Evolutionary conservation across 2,797 vertebrate species (phyloP), one percentile per base, ranked within the genome.

Genomic region (Parauchenoglanis punctatus): DNA sequence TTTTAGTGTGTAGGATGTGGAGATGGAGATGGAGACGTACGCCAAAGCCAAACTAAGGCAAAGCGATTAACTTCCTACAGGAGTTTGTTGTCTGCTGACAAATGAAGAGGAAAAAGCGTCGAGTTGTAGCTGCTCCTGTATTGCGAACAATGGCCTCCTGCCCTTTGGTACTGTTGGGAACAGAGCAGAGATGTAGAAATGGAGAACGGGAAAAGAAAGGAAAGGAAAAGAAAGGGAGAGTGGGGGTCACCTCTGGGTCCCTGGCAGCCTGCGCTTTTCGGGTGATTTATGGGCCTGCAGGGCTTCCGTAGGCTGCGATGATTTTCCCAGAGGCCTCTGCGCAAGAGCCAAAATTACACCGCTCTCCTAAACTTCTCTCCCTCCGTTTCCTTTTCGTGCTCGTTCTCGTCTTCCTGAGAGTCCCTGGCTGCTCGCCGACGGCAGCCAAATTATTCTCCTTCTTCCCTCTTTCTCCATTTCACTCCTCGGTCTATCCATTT

Each of bases 321-420:
- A 88, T 93, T 93, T 94, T 94, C 94, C 93, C 93, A 92, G 92
- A 93, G 93, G 93, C 92, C 92, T 90, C 91, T 90, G 91, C 90
- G 91, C 90, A 85, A 84, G 91, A 93, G 91, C 90, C 92, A 91
- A 91, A 94, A 94, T 93, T 92, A 92, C 90, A 93, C 89, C 58
- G 35, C 89, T 91, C 90, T 90, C 86, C 90, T 80, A 52, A 86
- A 88, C 87, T 90, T 68, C 81, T 35, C 81, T 67, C 35, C 3
- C 35, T 49, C 78, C 0, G 28, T 65, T 72, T 65, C 63, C 46
- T 70, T 46, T 75, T 15, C 28, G 7, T 49, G 17, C n/a, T 65
- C 44, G n/a, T 78, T 67, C 49, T 31, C n/a, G 31, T 15, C 52
- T 78, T 49, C 61, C 67, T 73, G 28, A 63, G 40, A 59, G 52